Evolutionary conservation across 1,140 invertebrate species (phyloP).

Genomic region (Gerris buenoi): DNA sequence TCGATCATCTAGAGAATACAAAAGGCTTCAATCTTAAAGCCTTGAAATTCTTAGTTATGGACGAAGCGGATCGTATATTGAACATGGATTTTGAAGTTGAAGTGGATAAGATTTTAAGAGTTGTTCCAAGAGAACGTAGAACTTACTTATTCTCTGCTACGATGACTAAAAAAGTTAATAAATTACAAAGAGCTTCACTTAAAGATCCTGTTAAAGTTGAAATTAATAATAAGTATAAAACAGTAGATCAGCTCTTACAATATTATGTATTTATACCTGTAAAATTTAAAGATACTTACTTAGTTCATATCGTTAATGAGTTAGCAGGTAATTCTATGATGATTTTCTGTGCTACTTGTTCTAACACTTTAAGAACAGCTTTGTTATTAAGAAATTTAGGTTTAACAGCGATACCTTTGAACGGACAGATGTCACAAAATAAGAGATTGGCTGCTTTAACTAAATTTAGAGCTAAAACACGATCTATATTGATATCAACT

Average conservation of each 20-base stretch:
- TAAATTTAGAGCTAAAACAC: constrained; percentile 80
- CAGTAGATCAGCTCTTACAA: constrained; percentile 90
- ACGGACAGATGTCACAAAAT: constrained; percentile 94
- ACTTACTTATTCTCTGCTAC: constrained; percentile 92
- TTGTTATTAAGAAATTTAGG: constrained; percentile 77
- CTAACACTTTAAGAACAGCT: constrained; percentile 73
- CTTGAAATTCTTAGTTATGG: constrained; percentile 84
- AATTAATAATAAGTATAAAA: constrained; percentile 93
- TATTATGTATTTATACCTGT: constrained; percentile 91
- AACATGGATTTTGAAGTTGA: constrained; percentile 95
- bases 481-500: constrained; percentile 84
- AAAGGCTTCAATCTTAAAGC: constrained; percentile 83
- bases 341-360: constrained; percentile 92
- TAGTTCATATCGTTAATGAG: constrained; percentile 92
- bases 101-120: constrained; percentile 87
- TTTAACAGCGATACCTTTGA: constrained; percentile 81
- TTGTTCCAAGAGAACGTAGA: constrained; percentile 69
- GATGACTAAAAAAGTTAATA: constrained; percentile 97
- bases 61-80: constrained; percentile 87
- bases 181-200: constrained; percentile 86
- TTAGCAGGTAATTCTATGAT: constrained; percentile 92
- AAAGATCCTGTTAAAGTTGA: constrained; percentile 87
- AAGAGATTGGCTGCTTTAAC: constrained; percentile 79
- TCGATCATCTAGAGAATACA: constrained; percentile 67
- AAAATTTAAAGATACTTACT: constrained; percentile 94